These are phyloP conservation scores for Dugesia japonica DNA, from an alignment of 2,888 invertebrate genomes.

Conservation along the genomic window DNA sequence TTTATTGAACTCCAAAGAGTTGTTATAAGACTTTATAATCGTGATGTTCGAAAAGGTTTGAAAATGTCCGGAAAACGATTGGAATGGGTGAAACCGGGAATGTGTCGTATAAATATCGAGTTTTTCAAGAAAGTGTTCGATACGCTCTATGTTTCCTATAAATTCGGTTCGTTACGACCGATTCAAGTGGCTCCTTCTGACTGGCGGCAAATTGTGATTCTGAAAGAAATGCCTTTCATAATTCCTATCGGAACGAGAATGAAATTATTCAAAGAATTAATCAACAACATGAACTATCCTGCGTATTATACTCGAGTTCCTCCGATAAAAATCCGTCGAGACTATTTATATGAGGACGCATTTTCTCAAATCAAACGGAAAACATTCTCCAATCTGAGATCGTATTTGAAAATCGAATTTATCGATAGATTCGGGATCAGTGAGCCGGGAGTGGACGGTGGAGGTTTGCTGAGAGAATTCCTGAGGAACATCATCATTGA, in stretches of 20 bases:
- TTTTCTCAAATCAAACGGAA: constrained; percentile 76
- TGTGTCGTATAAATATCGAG: not conserved
- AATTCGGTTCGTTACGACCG: not conserved
- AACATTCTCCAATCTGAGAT: constrained; percentile 70
- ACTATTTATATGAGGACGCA: constrained; percentile 92
- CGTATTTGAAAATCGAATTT: constrained; percentile 70
- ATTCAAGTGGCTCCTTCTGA: not conserved
- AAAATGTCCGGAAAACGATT: not conserved
- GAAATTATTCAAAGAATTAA: constrained; percentile 42
- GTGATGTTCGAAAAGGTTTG: not conserved
- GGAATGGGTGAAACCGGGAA: not conserved
- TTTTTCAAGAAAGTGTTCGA: not conserved
- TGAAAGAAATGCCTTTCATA: constrained; percentile 81
- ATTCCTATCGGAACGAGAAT: constrained; percentile 78
- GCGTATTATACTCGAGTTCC: not conserved
- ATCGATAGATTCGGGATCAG: constrained; percentile 75
- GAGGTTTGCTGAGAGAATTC: constrained; percentile 86
- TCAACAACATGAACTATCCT: not conserved
- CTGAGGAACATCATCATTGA: constrained; percentile 78
- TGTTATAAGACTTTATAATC: not conserved
- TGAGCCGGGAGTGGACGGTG: constrained; percentile 91
- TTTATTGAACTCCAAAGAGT: not conserved
- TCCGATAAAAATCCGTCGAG: constrained; percentile 51
- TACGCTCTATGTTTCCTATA: not conserved
- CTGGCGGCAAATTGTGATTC: constrained; percentile 62